Percentiles rank a stretch among this genome's conserved stretches.
phyloP scores from a whole-genome alignment of 2,888 invertebrate genomes.

The Meandrusa payeni region DNA sequence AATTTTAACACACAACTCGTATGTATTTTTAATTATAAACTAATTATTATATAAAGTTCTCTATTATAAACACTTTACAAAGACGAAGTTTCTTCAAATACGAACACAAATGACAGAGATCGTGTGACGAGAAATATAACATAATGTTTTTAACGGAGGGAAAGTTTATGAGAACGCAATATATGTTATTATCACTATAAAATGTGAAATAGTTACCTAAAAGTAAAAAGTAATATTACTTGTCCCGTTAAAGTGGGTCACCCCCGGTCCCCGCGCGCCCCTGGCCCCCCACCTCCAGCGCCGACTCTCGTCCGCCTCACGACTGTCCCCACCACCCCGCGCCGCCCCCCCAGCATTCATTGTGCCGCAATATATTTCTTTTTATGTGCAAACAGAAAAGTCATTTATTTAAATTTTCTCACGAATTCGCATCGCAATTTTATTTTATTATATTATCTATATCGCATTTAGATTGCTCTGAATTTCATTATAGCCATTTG shows the following conservation, averaged over 20 bases:
- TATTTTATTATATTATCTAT: slow-evolving; percentile 80
- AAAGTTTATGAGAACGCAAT: slow-evolving; percentile 42
- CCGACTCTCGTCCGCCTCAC: slow-evolving; percentile 64
- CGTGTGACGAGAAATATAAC: slow-evolving; percentile 30
- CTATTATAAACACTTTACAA: too few relatives aligned
- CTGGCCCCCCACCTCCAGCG: slow-evolving; percentile 39
- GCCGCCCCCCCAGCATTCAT: slow-evolving; percentile 75
- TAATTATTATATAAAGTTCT: too few relatives aligned
- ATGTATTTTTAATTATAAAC: too few relatives aligned
- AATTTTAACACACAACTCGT: too few relatives aligned
- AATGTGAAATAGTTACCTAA: slow-evolving; percentile 81
- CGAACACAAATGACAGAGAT: slow-evolving; percentile 1
- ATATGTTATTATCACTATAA: slow-evolving; percentile 74
- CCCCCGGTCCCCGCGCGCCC: slow-evolving; percentile 52
- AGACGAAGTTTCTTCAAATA: too few relatives aligned
- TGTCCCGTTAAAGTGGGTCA: slow-evolving; percentile 81
- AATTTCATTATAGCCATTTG: slow-evolving; percentile 47
- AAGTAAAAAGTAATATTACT: slow-evolving; percentile 82
- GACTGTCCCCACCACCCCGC: slow-evolving; percentile 64
- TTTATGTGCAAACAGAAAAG: slow-evolving; percentile 82
- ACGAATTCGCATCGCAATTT: slow-evolving; percentile 81
- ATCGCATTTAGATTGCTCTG: slow-evolving; percentile 72
- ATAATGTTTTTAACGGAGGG: slow-evolving; percentile 36
- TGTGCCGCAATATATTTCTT: slow-evolving; percentile 82
- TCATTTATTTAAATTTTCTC: slow-evolving; percentile 81